phyloP scores from a whole-genome alignment of 2,113 vertebrate species.

The Egretta garzetta region DNA sequence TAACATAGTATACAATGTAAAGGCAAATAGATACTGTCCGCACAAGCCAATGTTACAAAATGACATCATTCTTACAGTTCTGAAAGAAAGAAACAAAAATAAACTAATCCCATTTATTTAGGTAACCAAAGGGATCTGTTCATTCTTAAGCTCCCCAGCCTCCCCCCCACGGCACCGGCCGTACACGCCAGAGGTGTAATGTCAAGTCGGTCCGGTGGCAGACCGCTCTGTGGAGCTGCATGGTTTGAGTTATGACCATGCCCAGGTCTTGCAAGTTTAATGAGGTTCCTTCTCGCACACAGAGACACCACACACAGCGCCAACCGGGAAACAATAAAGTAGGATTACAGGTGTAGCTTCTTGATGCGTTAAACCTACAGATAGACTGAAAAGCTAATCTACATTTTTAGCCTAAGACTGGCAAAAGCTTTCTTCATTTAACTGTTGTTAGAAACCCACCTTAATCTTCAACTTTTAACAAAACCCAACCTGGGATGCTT shows the following conservation, averaged over 20 bases:
- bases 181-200: background rate
- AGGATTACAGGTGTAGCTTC: background rate
- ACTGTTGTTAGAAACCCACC: background rate
- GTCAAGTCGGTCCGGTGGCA: background rate
- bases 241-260: background rate
- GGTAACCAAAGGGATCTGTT: background rate
- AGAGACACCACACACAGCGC: background rate
- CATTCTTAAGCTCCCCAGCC: background rate
- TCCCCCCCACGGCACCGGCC: accelerated
- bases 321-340: background rate
- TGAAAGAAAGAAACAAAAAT: background rate
- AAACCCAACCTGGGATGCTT: background rate
- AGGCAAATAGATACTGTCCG: background rate
- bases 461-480: slow-evolving; percentile 29
- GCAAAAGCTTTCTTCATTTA: background rate
- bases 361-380: background rate
- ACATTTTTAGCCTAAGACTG: background rate
- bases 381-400: background rate
- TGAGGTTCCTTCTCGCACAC: background rate
- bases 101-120: background rate
- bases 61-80: background rate
- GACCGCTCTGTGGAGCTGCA: background rate
- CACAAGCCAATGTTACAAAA: background rate
- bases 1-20: background rate
- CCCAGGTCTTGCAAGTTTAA: background rate